Conservation (phyloP, 1,140 invertebrate genomes). For the Physella acuta region DNA sequence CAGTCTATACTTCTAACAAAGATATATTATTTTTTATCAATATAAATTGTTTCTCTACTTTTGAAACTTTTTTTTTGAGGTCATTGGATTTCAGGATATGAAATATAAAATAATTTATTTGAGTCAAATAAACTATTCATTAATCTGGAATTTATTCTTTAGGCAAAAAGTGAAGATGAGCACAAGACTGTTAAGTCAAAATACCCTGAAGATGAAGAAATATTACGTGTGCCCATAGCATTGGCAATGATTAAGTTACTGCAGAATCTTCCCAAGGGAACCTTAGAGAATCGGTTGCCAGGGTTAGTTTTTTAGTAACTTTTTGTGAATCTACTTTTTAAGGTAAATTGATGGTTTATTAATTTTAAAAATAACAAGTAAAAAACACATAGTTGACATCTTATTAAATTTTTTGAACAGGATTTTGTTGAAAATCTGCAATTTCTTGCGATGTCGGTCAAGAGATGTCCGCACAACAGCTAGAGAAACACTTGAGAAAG, state of each 20-base stretch:
- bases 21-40: too few relatives aligned
- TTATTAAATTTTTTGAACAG: too few relatives aligned
- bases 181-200: constrained; percentile 71
- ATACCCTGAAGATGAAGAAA: constrained; percentile 77
- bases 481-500: constrained; percentile 84
- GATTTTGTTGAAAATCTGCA: constrained; percentile 85
- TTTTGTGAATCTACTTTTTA: too few relatives aligned
- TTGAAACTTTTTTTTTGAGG: too few relatives aligned
- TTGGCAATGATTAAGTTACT: constrained; percentile 89
- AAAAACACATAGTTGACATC: not conserved
- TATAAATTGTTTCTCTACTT: too few relatives aligned
- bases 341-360: too few relatives aligned
- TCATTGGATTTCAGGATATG: too few relatives aligned
- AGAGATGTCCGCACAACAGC: constrained; percentile 82
- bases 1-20: too few relatives aligned
- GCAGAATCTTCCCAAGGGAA: constrained; percentile 77
- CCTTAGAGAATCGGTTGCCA: constrained; percentile 77
- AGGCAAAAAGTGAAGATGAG: constrained; percentile 72
- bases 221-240: constrained; percentile 86
- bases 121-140: too few relatives aligned
- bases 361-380: too few relatives aligned
- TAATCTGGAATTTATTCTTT: too few relatives aligned
- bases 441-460: constrained; percentile 85
- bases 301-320: constrained; percentile 64
- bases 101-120: too few relatives aligned